A percentile compares a stretch with the other conserved stretches of the same genome.
Evolutionary conservation across 2,113 vertebrate genomes (phyloP).

Genomic region (Hirundichthys speculiger): DNA sequence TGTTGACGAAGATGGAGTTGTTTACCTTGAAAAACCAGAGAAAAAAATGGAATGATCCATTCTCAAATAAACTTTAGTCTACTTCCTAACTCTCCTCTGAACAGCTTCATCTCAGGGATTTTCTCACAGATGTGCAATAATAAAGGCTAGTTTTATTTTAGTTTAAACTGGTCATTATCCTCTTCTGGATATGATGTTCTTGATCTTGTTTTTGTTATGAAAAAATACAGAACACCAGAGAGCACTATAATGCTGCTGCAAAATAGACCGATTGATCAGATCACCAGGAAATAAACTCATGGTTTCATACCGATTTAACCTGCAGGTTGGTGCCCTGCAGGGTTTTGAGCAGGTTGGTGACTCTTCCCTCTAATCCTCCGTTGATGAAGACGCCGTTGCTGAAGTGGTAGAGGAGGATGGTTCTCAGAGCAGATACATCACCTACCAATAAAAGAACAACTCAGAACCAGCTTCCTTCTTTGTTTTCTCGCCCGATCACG

Average conservation of each 20-base stretch:
- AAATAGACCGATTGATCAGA: no score
- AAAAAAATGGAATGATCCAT: not conserved
- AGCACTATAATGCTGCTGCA: no score
- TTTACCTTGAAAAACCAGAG: slow-evolving; percentile 81
- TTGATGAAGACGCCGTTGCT: slow-evolving; percentile 91
- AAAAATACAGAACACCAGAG: no score
- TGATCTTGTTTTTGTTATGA: no score
- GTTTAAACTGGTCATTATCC: no score
- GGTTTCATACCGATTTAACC: slow-evolving; percentile 75
- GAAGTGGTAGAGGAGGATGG: slow-evolving; percentile 94
- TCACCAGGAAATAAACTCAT: no score
- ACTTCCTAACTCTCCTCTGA: no score
- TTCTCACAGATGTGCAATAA: no score
- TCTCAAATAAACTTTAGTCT: slow-evolving; percentile 10
- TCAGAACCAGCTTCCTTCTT: not conserved
- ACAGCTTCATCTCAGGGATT: no score
- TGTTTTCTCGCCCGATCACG: no score
- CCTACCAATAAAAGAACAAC: slow-evolving; percentile 68
- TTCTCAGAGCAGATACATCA: slow-evolving; percentile 87
- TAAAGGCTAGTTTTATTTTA: no score
- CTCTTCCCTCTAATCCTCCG: slow-evolving; percentile 91
- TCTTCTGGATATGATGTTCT: no score
- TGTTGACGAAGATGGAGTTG: slow-evolving; percentile 90
- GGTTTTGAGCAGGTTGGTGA: slow-evolving; percentile 94
- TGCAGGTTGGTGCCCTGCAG: slow-evolving; percentile 91